Evolutionary conservation across 2,113 vertebrate species (phyloP), one percentile per base, ranked within the genome.

Genomic region (Gobio gobio): DNA sequence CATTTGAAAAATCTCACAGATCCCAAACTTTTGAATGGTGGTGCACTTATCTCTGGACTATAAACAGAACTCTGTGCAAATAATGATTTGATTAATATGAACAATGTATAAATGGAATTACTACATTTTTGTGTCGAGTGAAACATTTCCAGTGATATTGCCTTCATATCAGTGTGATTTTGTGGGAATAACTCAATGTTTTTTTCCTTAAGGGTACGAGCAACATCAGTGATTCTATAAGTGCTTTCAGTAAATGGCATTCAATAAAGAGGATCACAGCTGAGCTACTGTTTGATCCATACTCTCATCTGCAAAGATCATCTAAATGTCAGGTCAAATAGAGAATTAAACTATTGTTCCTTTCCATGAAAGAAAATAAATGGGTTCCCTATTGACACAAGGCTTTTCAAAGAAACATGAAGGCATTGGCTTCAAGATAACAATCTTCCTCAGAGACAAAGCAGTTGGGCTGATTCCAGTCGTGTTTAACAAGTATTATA

Each of bases 271-370:
- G 80, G 64, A 83, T 82, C 64, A 51, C 68, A 76, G 86, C 51
- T 78, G 43, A 77, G 26, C 49, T 81, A 81, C 68, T 58, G 18
- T 58, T 79, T 88, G 79, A 80, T 86, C n/a, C 61, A 66, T 54
- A 76, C 43, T 76, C 78, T 54, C 45, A 64, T 75, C 59, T 36
- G 68, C 36, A 49, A 59, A 82, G 78, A 64, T 40, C 70, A 86
- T 51, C 85, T 86, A 76, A 64, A 66, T 51, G 20, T 64, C 61
- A 73, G 72, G 72, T 86, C 70, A 82, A 76, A 82, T 43, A 75
- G 29, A 20, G 78, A 81, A 82, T 81, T 82, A 74, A 43, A 64
- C 68, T 63, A 76, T 86, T 86, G 78, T 82, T 86, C 85, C 45
- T 68, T 79, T 86, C 36, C 61, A 83, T 80, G 58, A 63, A 61